Evolutionary conservation across 2,113 vertebrate genomes (phyloP), one percentile per base, ranked within the genome.

Genomic region (Gobio gobio): DNA sequence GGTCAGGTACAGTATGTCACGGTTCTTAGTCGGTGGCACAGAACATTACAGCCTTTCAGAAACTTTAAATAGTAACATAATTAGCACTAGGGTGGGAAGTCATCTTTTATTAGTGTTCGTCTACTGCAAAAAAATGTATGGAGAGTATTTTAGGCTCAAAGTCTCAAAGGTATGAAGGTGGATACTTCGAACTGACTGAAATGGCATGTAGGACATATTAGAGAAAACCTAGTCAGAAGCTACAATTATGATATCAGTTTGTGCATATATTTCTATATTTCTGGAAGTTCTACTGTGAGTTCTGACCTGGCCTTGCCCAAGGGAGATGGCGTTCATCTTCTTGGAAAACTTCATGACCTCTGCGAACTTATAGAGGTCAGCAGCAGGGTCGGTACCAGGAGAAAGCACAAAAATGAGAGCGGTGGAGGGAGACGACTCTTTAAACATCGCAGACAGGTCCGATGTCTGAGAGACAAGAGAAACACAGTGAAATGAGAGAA

Each of bases 341-440:
- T 96, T 94, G 49, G 96, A 96, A 91, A 98, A 98, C 84, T 95
- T 96, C 96, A 97, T 98, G 89, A 94, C 93, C 86, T 97, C 97
- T 14, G 97, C 96, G 92, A 99, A 98, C 86, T 96, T 98, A 92
- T 97, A 97, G 70, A 99, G 96, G 89, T 97, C 94, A 0, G 95
- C 95, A 33, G 97, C 96, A 0, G 97, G 97, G 90, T 98, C 97
- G 3, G 97, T 96, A 72, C 97, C 97, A 0, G 97, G 95, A 0
- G 96, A 97, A 29, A 98, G 94, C 89, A 98, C 94, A 0, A 98
- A 97, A 87, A 98, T 95, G 86, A 98, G 92, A 0, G 97, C 95
- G 0, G 93, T 96, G 78, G 88, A 92, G 22, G 94, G 89, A 70
- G 93, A 94, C 1, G 97, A 97, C 1, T 97, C 96, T 80, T 90